A percentile compares a stretch with the other conserved stretches of the same genome.
These are phyloP conservation scores for Agrotis puta DNA, from an alignment of 2,888 invertebrate genomes.

Conservation along the genomic window DNA sequence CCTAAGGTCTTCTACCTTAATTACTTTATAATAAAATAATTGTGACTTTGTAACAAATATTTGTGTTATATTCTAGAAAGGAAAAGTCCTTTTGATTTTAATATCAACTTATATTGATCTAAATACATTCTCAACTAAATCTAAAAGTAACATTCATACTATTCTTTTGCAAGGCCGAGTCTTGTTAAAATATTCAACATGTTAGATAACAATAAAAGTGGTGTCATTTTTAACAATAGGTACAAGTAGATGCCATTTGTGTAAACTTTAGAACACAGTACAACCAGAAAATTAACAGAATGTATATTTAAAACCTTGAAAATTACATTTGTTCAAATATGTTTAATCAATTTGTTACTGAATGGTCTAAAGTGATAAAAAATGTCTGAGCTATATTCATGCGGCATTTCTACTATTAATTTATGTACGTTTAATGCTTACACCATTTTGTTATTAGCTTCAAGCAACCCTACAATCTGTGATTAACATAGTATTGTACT, in stretches of 20 bases:
- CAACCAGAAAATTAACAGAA: background rate
- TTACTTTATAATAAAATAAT: conserved; percentile 11
- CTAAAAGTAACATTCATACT: conserved; percentile 14
- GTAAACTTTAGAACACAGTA: background rate
- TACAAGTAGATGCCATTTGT: conserved; percentile 12
- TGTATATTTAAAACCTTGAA: background rate
- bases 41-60: conserved; percentile 15
- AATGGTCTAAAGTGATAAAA: too few relatives aligned
- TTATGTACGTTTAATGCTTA: background rate
- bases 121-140: conserved; percentile 23
- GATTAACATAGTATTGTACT: background rate
- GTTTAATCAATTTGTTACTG: background rate
- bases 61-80: conserved; percentile 1
- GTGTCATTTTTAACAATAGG: background rate
- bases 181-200: conserved; percentile 1
- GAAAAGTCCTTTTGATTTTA: conserved; percentile 4
- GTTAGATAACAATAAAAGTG: background rate
- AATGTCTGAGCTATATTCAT: background rate
- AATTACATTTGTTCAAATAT: background rate
- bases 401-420: background rate
- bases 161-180: conserved; percentile 8
- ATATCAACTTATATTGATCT: conserved; percentile 5
- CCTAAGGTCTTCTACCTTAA: background rate
- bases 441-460: background rate
- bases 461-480: background rate